Evolutionary conservation across 2,888 invertebrate genomes (phyloP).

Genomic region (Mellilla xanthometata): DNA sequence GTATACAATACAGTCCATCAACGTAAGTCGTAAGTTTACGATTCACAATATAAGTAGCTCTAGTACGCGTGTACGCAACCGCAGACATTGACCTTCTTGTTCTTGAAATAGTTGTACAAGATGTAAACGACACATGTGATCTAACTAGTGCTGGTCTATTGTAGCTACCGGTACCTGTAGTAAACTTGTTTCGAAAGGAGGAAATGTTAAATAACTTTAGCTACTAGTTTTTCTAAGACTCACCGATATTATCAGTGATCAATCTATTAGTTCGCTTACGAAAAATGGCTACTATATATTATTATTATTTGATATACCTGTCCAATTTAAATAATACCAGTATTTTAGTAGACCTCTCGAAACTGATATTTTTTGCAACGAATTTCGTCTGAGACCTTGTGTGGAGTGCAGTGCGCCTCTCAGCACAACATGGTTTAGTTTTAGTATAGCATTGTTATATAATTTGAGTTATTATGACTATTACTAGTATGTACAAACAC

Average conservation of each 20-base stretch:
- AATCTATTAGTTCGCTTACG: not conserved
- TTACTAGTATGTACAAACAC: too few species aligned
- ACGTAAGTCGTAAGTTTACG: slow-evolving; percentile 33
- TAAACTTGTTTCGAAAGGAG: slow-evolving; percentile 15
- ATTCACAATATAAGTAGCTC: slow-evolving; percentile 31
- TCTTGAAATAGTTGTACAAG: slow-evolving; percentile 57
- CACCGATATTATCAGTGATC: too few species aligned
- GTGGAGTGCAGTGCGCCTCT: too few species aligned
- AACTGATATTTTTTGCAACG: too few species aligned
- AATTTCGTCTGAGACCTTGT: too few species aligned
- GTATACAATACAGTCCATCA: not conserved
- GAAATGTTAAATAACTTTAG: slow-evolving; percentile 11
- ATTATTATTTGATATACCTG: too few species aligned
- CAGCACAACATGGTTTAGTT: too few species aligned
- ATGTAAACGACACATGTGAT: slow-evolving; percentile 28
- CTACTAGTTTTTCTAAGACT: not conserved
- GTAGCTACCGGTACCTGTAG: slow-evolving; percentile 1
- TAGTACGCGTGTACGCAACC: slow-evolving; percentile 42
- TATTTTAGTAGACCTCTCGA: too few species aligned
- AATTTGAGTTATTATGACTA: too few species aligned
- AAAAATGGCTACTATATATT: too few species aligned
- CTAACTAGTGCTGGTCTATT: not conserved
- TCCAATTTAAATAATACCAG: too few species aligned
- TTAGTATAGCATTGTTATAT: too few species aligned
- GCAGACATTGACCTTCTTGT: slow-evolving; percentile 70